Evolutionary conservation across 2,113 vertebrate genomes (phyloP), one percentile per base, ranked within the genome.

Genomic region (Paracanthobrama guichenoti): DNA sequence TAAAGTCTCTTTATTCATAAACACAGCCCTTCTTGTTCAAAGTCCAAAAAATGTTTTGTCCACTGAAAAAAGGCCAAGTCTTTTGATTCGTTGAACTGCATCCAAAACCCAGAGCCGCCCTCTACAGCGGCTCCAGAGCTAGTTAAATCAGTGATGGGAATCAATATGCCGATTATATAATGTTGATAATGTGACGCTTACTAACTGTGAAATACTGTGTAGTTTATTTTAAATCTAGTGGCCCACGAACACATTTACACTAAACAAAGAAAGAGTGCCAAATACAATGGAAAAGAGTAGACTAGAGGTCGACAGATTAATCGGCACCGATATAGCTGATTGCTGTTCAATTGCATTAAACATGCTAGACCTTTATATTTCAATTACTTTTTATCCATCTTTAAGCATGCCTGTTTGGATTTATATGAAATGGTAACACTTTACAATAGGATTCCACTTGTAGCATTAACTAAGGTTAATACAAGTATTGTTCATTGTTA

Each of bases 21-120:
- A 71, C 72, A 59, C 26, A 24, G 22, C 39, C 22, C 20, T 26
- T 4, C 24, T 13, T 48, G 53, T 24, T 53, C 75, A 82, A 87
- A 74, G 86, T 67, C 35, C 75, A 57, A 83, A 31, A n/a, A 5
- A 48, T 67, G 8, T 57, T 76, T 50, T 71, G 59, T 87, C 44
- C 26, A 35, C 24, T 12, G 42, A 46, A 22, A 26, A 69, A 67
- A 73, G 12, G 28, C 26, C 28, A 1, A 10, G 60, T 71, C n/a
- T 69, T 75, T 59, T 59, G 74, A 71, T 84, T 84, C 55, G 66
- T 13, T 57, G 22, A 50, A 81, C 22, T 24, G 6, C 24, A 57
- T 46, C 50, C 66, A 72, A 72, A 31, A 74, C n/a, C 31, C 62
- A 55, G 28, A 64, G 35, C 55, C 75, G 39, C 28, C 26, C 69